Percentiles rank a stretch among this genome's conserved stretches.
Evolutionary conservation across 2,797 vertebrate species (phyloP).

Genomic region (Kryptolebias ocellatus): DNA sequence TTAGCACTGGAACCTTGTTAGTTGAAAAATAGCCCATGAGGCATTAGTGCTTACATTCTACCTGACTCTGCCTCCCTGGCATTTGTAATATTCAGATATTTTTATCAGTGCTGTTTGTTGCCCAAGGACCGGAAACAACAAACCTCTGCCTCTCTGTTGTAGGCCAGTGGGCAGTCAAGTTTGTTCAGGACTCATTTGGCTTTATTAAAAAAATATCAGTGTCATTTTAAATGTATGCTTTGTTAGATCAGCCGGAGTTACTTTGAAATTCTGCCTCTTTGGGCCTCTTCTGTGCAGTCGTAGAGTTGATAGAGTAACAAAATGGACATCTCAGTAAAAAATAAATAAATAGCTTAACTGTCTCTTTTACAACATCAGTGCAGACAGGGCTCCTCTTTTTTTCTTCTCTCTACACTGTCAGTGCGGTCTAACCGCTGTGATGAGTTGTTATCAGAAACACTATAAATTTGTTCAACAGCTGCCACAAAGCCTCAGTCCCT

Average conservation of each 20-base stretch:
- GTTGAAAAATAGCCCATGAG: too few relatives aligned
- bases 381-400: conserved; percentile 1
- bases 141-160: background rate
- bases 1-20: too few relatives aligned
- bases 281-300: conserved; percentile 7
- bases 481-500: conserved; percentile 54
- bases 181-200: background rate
- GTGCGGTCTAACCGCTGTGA: conserved; percentile 46
- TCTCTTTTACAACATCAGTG: conserved; percentile 38
- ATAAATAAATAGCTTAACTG: conserved; percentile 31
- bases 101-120: too few relatives aligned
- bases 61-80: too few relatives aligned
- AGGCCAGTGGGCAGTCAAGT: background rate
- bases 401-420: conserved; percentile 30
- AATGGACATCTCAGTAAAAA: conserved; percentile 16
- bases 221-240: background rate
- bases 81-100: too few relatives aligned
- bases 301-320: conserved; percentile 22
- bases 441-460: conserved; percentile 64
- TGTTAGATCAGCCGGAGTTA: background rate
- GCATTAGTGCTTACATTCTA: too few relatives aligned
- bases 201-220: background rate
- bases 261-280: background rate
- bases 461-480: conserved; percentile 64
- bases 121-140: too few relatives aligned